Conservation (phyloP, 1,140 invertebrate genomes). For the Lasioglossum albipes region DNA sequence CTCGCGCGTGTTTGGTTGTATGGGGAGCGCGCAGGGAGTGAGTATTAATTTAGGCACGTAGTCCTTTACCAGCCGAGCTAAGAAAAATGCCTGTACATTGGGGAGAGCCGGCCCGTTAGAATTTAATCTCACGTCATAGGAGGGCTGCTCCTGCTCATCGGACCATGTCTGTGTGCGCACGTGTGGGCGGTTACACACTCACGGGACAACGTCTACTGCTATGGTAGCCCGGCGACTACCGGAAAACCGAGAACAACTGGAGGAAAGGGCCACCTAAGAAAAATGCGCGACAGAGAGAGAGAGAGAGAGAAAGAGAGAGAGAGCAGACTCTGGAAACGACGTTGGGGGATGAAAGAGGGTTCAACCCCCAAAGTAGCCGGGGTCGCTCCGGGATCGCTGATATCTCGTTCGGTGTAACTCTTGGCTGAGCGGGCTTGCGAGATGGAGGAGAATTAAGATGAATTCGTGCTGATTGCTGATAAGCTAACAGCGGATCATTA, state of each 20-base stretch:
- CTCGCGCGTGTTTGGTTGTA: constrained; percentile 25
- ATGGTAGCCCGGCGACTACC: constrained; percentile 15
- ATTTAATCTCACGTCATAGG: constrained; percentile 76
- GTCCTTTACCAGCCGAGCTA: constrained; percentile 72
- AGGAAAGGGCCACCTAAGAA: constrained; percentile 65
- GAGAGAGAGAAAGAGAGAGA: constrained; percentile 35
- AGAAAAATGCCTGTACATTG: constrained; percentile 75
- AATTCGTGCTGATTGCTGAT: neutral
- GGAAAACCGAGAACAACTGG: constrained; percentile 40
- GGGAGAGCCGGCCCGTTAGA: constrained; percentile 69
- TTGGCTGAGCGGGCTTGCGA: constrained; percentile 6
- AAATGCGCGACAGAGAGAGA: constrained; percentile 52
- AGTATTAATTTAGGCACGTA: constrained; percentile 76
- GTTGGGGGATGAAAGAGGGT: constrained; percentile 32
- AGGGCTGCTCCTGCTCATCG: constrained; percentile 48
- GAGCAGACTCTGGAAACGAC: neutral
- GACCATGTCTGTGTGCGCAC: constrained; percentile 46
- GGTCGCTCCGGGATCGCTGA: constrained; percentile 49
- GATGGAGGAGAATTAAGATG: constrained; percentile 14
- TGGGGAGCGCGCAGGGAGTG: constrained; percentile 48
- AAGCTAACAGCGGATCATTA: too few species aligned
- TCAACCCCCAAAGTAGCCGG: constrained; percentile 9
- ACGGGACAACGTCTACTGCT: too few species aligned
- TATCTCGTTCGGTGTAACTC: constrained; percentile 50
- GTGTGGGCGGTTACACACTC: too few species aligned